phyloP scores from a whole-genome alignment of 2,888 invertebrate species.

The Toxonevra muliebris region DNA sequence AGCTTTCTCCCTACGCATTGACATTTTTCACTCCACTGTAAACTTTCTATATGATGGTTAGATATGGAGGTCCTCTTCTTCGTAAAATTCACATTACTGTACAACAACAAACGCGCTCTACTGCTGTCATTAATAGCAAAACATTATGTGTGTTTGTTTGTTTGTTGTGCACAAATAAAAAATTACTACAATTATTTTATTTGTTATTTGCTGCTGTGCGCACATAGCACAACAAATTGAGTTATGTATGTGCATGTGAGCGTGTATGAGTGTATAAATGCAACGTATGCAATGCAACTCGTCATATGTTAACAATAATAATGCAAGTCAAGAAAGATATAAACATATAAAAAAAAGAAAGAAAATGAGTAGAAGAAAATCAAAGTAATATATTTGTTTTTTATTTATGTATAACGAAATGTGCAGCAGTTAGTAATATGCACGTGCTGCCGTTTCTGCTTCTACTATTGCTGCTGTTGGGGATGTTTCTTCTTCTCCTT shows the following conservation, averaged over 20 bases:
- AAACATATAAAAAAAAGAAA: neutral
- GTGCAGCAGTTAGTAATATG: neutral
- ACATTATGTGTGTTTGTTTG: neutral
- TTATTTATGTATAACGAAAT: neutral
- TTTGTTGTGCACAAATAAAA: constrained; percentile 4
- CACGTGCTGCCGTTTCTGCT: constrained; percentile 15
- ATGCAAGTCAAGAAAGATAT: neutral
- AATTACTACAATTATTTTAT: constrained; percentile 31
- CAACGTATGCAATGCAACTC: neutral
- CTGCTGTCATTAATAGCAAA: constrained; percentile 17
- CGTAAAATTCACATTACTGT: neutral
- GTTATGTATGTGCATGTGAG: neutral
- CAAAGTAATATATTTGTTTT: neutral
- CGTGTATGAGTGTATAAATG: neutral
- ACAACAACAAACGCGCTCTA: constrained; percentile 19
- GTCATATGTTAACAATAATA: neutral
- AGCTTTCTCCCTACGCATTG: too few relatives aligned
- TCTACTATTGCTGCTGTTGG: constrained; percentile 19
- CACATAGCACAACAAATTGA: constrained; percentile 9
- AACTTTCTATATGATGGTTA: too few relatives aligned
- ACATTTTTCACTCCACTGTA: too few relatives aligned
- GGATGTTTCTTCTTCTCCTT: constrained; percentile 10
- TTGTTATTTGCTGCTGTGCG: constrained; percentile 22
- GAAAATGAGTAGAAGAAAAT: neutral
- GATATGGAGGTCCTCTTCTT: too few relatives aligned